Base-by-base conservation (phyloP, 2,113 vertebrate genomes). In the Alectura lathami region DNA sequence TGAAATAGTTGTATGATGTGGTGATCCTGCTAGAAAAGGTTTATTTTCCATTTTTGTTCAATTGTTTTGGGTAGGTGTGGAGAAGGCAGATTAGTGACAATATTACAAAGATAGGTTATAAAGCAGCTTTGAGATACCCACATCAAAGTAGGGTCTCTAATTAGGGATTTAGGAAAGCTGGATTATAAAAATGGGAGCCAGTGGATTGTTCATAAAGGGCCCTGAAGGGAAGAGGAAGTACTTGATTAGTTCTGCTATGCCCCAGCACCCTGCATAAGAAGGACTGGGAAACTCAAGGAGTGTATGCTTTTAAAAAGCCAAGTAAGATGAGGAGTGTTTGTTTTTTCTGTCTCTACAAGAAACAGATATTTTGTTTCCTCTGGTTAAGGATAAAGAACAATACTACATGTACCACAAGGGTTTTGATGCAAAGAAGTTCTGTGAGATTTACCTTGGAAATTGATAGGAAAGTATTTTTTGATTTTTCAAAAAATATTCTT, bases 101-200 rank as follows among this genome's bases (percentile, higher is more conserved):
- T 90, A 87, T 94, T 78, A 48, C 43, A 45, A 45, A 88, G 51
- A 17, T 47, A 48, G 1, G 1, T 80, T 88, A 88, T 70, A 86
- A 91, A 74, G 22, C 47, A 57, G 36, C 73, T 93, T 88, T 90
- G 73, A 86, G 86, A 75, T 86, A 43, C 23, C 14, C 48, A 56
- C 66, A 66, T 92, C 40, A 88, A 82, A 84, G 64, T 23, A 60
- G 11, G 22, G 21, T 82, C 15, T 76, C 27, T 93, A 92, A 93
- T 68, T 88, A 78, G 9, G 77, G 64, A 86, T 92, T 81, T 91
- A 86, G 57, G 24, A 92, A 97, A 92, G 14, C 53, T 73, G 86
- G 66, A 82, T 94, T 96, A 53, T 76, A 79, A 89, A 94, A 86
- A 47, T 51, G 43, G 57, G 43, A 89, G 21, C 48, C 0, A 5